A percentile compares a stretch with the other conserved stretches of the same genome.
phyloP scores from a whole-genome alignment of 37 sponge, comb jelly and placozoan species.

The Diacarnus erythraeanus region DNA sequence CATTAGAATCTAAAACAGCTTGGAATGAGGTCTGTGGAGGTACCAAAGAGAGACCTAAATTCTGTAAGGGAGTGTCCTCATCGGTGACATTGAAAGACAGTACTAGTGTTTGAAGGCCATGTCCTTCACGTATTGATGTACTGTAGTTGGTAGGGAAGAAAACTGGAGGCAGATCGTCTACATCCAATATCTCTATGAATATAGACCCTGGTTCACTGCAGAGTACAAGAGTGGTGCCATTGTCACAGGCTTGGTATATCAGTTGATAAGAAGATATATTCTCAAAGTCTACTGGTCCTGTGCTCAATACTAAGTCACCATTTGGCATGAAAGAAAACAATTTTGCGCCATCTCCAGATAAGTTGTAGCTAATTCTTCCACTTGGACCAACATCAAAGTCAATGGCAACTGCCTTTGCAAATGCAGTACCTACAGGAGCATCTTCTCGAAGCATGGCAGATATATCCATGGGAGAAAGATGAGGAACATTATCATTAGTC shows the following conservation, averaged over 20 bases:
- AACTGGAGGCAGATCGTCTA: conserved; percentile 75
- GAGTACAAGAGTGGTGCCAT: conserved; percentile 21
- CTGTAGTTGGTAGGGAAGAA: conserved; percentile 23
- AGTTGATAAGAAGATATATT: conserved; percentile 7
- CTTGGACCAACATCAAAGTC: conserved; percentile 72
- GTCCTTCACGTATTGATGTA: conserved; percentile 40
- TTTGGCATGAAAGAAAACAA: conserved; percentile 44
- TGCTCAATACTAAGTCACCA: conserved; percentile 24
- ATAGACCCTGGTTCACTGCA: conserved; percentile 60
- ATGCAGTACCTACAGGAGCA: conserved; percentile 6
- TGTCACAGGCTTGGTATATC: conserved; percentile 52
- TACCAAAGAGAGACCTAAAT: conserved; percentile 16
- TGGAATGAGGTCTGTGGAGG: conserved; percentile 56
- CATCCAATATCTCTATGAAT: conserved; percentile 39
- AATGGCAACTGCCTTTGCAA: conserved; percentile 45
- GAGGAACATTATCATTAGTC: conserved; percentile 77
- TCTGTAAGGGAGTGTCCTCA: conserved; percentile 51
- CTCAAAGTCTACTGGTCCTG: conserved; percentile 37
- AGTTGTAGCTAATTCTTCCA: conserved; percentile 53
- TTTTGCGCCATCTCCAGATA: conserved; percentile 30
- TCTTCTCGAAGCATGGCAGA: conserved; percentile 30
- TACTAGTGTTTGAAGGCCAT: conserved; percentile 15
- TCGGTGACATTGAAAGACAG: conserved; percentile 43
- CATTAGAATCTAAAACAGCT: conserved; percentile 21
- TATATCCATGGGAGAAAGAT: conserved; percentile 54